Evolutionary conservation across 1,140 invertebrate species (phyloP), one percentile per base, ranked within the genome.

Genomic region (Vanessa atalanta): DNA sequence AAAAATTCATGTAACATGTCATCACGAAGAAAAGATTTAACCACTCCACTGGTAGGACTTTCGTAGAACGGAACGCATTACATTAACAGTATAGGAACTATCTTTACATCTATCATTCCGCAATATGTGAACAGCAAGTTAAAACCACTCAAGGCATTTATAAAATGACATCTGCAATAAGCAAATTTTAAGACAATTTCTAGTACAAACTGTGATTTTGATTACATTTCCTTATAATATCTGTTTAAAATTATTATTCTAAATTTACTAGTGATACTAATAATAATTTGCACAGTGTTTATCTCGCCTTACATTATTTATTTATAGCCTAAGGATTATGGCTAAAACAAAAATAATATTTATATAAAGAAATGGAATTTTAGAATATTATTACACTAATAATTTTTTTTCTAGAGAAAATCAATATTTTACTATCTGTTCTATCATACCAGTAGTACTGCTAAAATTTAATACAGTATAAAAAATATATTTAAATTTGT

Each of bases 1-100:
- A 11, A 16, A 4, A 53, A n/a, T 53, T 16, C 50, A n/a, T 16
- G 50, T 53, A 2, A 53, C 50, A 53, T 7, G 16, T 20, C 53
- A 23, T 20, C 11, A 20, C n/a, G 20, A 16, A 13, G 23, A 9
- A 12, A 23, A 23, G 23, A 26, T 23, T 23, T 57, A 12, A 11
- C 12, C 16, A 23, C n/a, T 53, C 55, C 31, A 51, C 65, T 51
- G 65, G 65, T 66, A 66, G 65, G 50, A 51, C 65, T 15, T 51
- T 66, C 9, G 47, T 20, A 23, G 23, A 66, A 51, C 43, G 47
- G 23, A 43, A 37, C 23, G 13, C 63, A 65, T 65, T 50, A 57
- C 14, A 51, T 71, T 53, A 23, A 71, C 50, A 61, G 26, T 43
- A 71, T 65, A 71, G 69, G 69, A 71, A 71, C 69, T 71, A 71